These are phyloP conservation scores for Thunnus maccoyii DNA, from an alignment of 2,113 vertebrate genomes.

Conservation along the genomic window DNA sequence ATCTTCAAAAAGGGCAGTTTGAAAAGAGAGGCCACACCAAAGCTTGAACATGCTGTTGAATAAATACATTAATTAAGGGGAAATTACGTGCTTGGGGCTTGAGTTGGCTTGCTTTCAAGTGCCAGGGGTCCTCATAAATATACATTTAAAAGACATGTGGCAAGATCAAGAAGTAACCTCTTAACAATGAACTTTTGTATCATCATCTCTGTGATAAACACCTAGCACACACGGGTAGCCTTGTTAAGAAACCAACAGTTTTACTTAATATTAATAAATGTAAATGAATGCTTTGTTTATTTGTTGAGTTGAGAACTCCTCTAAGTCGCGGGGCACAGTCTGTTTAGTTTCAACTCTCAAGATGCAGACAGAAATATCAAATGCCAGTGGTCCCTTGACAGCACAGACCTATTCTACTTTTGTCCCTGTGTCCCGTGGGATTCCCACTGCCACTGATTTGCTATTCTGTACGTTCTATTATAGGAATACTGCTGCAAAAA, in stretches of 20 bases:
- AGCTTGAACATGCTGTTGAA: conserved; percentile 81
- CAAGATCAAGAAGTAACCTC: conserved; percentile 83
- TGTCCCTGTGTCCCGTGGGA: conserved; percentile 36
- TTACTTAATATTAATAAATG: conserved; percentile 82
- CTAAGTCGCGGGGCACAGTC: conserved; percentile 61
- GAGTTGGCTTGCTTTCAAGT: conserved; percentile 77
- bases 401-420: conserved; percentile 41
- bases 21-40: conserved; percentile 74
- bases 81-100: conserved; percentile 75
- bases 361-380: conserved; percentile 71
- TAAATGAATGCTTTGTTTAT: conserved; percentile 84
- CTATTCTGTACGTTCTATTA: conserved; percentile 17
- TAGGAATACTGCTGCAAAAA: conserved; percentile 4
- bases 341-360: conserved; percentile 64
- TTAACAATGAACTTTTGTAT: conserved; percentile 82
- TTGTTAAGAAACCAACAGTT: conserved; percentile 68
- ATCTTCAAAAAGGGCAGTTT: conserved; percentile 80
- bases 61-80: conserved; percentile 85
- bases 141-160: conserved; percentile 82
- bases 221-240: conserved; percentile 57
- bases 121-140: conserved; percentile 83
- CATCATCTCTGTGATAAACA: conserved; percentile 75
- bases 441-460: conserved; percentile 13
- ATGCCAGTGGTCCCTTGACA: conserved; percentile 58
- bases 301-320: conserved; percentile 70